Conservation (phyloP, 2,888 invertebrate genomes). For the Idaea straminata region DNA sequence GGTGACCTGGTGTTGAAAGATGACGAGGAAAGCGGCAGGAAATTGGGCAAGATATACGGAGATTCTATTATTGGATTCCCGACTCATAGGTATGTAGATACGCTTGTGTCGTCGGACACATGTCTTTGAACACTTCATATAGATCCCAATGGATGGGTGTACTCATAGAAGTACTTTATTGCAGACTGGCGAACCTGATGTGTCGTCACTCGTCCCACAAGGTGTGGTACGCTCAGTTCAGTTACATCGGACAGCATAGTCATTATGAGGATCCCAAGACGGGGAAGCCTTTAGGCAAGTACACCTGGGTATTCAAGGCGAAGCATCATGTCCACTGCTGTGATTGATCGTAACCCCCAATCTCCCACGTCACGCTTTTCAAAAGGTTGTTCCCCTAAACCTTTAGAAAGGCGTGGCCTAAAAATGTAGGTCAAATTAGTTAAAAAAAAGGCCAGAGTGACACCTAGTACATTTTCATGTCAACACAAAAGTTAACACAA, state of each 20-base stretch:
- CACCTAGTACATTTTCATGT: no score
- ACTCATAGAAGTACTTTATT: not conserved
- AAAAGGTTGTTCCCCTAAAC: no score
- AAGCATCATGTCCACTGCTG: no score
- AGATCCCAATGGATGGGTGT: not conserved
- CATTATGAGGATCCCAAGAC: slow-evolving; percentile 78
- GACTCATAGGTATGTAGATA: slow-evolving; percentile 63
- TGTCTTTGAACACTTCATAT: not conserved
- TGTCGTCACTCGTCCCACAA: slow-evolving; percentile 75
- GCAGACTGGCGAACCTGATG: slow-evolving; percentile 79
- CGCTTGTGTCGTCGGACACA: not conserved
- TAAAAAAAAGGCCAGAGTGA: no score
- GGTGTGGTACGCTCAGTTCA: slow-evolving; percentile 84
- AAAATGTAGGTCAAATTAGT: no score
- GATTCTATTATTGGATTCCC: slow-evolving; percentile 82
- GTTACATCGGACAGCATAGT: slow-evolving; percentile 82
- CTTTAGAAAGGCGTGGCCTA: no score
- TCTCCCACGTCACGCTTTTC: no score
- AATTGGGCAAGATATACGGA: slow-evolving; percentile 76
- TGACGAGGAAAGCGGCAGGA: slow-evolving; percentile 56
- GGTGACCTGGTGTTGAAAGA: slow-evolving; percentile 49
- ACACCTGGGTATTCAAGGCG: not conserved
- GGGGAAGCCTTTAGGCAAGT: slow-evolving; percentile 71
- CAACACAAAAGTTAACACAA: no score
- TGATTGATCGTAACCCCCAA: no score